Evolutionary conservation across 64 coral and sea anemone genomes (phyloP), one percentile per base, ranked within the genome.

Genomic region (Orbicella faveolata): DNA sequence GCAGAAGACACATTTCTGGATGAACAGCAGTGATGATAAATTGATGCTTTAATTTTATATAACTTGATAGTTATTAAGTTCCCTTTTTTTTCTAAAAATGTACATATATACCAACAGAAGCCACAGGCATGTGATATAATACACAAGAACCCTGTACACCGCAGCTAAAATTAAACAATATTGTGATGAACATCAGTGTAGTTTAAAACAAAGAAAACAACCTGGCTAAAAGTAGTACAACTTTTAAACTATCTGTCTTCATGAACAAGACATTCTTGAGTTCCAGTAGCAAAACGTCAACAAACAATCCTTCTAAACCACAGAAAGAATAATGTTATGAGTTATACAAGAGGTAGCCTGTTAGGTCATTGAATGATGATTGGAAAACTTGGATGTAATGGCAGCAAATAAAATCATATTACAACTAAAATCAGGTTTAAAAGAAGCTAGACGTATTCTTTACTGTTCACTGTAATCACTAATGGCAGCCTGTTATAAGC

Each of bases 1-100:
- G 93, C 97, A 57, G 97, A 99, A 79, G 94, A 96, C 8, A 83
- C 84, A 48, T 99, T 99, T 92, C 91, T 96, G 23, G 91, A 88
- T 92, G 76, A 88, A 18, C 90, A 87, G 51, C 81, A 86, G 16
- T 95, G 73, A 23, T 36, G 64, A 88, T 53, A 17, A 19, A 67
- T 54, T 69, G 23, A 19, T 52, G 2, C 26, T 2, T 66, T 64
- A 25, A 21, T 78, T 67, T 21, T n/a, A 89, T 53, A 10, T 59
- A 59, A 12, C 55, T 59, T 59, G 55, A 59, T 59, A 59, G 44
- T 83, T 17, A 90, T 48, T 39, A 12, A 76, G 39, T 41, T 64
- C 18, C 44, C 53, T 39, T 54, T 63, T n/a, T n/a, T 35, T 62
- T 63, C 63, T 30, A 30, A 30, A 30, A 26, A 11, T 23, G 21